Base-by-base conservation (phyloP, 2,888 invertebrate species). In the Cyclophora albipunctata region DNA sequence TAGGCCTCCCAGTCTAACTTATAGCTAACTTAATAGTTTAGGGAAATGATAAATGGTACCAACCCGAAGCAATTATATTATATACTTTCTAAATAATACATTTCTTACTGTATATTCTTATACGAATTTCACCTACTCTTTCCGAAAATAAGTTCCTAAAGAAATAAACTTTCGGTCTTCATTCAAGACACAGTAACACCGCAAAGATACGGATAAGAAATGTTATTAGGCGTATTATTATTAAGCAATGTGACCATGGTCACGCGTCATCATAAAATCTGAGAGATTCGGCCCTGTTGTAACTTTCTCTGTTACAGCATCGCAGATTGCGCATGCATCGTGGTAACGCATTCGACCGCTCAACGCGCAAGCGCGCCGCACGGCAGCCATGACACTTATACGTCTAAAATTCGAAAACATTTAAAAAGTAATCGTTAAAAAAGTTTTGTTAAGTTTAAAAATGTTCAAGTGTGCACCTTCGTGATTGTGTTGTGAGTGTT, bases 271-370 rank as follows among this genome's bases (percentile, higher is more conserved):
- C n/a, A 41, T 44, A 43, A 45, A 48, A 52, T 53, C 54, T 54
- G 48, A 48, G 55, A 48, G 57, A 48, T 74, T 58, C 80, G 77
- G 71, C 69, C 68, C 81, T 78, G 75, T 52, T 53, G 53, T 50
- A 73, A 84, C 87, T 87, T 87, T 87, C 87, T 73, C 87, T 84
- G 60, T 87, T 85, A 83, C 85, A 81, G 81, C 87, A 84, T 78
- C 78, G 67, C 60, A 63, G 65, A 66, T 76, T 75, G 80, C 76
- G 75, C 73, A 69, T 60, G 69, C 61, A 65, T 69, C 71, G 71
- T 64, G 77, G 73, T 75, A 73, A 65, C 73, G 73, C 75, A 75
- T 71, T 77, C 64, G 73, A 63, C 62, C 62, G 63, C 60, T 63
- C 58, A 5, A 5, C 56, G 66, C 62, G 73, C 75, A 77, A 75